These are phyloP conservation scores for Scomber scombrus DNA, from an alignment of 2,113 vertebrate species.

Conservation along the genomic window DNA sequence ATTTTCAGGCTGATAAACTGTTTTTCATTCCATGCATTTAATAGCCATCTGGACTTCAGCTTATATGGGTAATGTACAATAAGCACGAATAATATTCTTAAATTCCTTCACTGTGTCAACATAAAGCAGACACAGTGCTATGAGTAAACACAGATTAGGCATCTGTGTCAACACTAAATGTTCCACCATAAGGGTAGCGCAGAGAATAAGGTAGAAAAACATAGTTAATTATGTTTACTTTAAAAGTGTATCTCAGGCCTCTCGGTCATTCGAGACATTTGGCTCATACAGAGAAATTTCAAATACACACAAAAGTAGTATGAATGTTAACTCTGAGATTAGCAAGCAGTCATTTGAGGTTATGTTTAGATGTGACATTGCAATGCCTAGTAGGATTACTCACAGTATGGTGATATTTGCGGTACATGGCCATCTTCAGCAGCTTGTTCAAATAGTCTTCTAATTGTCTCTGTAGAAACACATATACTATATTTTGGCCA, in stretches of 20 bases:
- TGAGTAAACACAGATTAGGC: constrained; percentile 39
- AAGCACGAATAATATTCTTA: neutral
- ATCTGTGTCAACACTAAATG: constrained; percentile 4
- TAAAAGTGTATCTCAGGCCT: neutral
- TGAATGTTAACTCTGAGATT: neutral
- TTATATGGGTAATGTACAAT: neutral
- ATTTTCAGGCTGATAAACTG: too few relatives aligned
- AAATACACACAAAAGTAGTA: neutral
- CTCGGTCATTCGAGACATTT: neutral
- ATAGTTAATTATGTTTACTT: neutral
- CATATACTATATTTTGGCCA: constrained; percentile 48
- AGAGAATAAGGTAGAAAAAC: neutral
- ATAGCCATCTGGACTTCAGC: neutral
- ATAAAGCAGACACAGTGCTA: constrained; percentile 16
- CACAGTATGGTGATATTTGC: constrained; percentile 96
- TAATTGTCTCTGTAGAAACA: constrained; percentile 92
- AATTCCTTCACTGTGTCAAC: constrained; percentile 25
- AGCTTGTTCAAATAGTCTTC: constrained; percentile 97
- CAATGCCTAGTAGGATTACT: constrained; percentile 74
- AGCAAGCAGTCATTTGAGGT: neutral
- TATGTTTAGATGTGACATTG: neutral
- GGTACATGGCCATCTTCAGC: constrained; percentile 95
- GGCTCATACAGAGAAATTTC: neutral
- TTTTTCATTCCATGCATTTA: neutral
- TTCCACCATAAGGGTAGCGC: neutral